phyloP scores from a whole-genome alignment of 35 echinoderm and acorn worm species.

The Amphiura filiformis region DNA sequence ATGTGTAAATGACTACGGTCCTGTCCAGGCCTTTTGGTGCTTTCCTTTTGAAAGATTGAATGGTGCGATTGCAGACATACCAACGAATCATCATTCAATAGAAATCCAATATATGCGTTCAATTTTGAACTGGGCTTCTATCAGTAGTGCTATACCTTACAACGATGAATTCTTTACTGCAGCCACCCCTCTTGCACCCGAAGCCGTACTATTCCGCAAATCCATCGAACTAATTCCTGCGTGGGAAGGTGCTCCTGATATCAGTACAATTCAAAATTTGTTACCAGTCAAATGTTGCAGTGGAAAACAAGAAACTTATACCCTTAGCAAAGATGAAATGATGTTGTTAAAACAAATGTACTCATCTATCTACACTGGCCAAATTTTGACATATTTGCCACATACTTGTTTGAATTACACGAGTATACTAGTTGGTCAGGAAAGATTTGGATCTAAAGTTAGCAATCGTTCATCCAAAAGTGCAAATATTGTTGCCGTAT shows the following conservation, averaged over 20 bases:
- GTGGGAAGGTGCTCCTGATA: not conserved
- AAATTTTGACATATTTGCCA: not conserved
- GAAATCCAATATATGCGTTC: not conserved
- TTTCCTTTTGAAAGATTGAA: slow-evolving; percentile 32
- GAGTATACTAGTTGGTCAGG: not conserved
- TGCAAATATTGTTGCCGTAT: not conserved
- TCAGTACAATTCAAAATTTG: not conserved
- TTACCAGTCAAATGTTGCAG: not conserved
- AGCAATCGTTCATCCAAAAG: not conserved
- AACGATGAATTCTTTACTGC: not conserved
- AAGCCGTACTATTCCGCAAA: not conserved
- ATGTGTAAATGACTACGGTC: slow-evolving; percentile 16
- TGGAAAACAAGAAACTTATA: not conserved
- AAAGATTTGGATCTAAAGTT: not conserved
- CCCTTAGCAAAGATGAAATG: not conserved
- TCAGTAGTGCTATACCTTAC: not conserved
- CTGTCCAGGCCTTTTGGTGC: slow-evolving; percentile 23
- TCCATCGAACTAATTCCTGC: not conserved
- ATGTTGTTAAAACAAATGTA: not conserved
- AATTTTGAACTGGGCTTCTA: not conserved
- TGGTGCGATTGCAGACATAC: slow-evolving; percentile 15
- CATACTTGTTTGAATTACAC: not conserved
- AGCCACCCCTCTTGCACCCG: not conserved
- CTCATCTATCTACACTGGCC: not conserved
- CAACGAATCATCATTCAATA: slow-evolving; percentile 12